Conservation (phyloP, 2,888 invertebrate species). For the Acronicta alni region DNA sequence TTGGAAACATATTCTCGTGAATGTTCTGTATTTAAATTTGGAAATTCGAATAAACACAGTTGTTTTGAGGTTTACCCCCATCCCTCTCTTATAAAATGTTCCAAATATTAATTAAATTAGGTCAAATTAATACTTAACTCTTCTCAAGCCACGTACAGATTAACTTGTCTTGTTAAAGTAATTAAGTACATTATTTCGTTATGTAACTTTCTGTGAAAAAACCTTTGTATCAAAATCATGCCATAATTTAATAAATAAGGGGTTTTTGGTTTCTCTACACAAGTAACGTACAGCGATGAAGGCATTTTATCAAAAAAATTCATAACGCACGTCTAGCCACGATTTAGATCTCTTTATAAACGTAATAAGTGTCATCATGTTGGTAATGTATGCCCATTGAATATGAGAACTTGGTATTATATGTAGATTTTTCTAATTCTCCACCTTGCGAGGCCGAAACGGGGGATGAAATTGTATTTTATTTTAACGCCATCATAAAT, state of each 20-base stretch:
- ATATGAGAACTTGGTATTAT: conserved; percentile 70
- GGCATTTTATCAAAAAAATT: conserved; percentile 31
- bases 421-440: conserved; percentile 85
- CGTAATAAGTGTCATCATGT: conserved; percentile 73
- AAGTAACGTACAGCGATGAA: neutral
- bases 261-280: conserved; percentile 10
- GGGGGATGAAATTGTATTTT: conserved; percentile 84
- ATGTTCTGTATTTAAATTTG: conserved; percentile 18
- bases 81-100: conserved; percentile 3
- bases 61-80: conserved; percentile 16
- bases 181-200: conserved; percentile 3
- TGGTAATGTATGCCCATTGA: conserved; percentile 72
- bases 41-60: conserved; percentile 18
- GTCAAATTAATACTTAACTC: conserved; percentile 21
- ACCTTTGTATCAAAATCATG: neutral
- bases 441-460: conserved; percentile 67
- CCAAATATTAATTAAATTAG: conserved; percentile 22
- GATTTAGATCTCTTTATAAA: conserved; percentile 63
- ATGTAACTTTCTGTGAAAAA: neutral
- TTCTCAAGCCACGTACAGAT: conserved; percentile 4
- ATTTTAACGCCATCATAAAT: conserved; percentile 85
- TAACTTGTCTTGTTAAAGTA: conserved; percentile 16
- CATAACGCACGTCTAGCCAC: conserved; percentile 45
- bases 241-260: conserved; percentile 21
- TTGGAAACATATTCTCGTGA: conserved; percentile 20